These are phyloP conservation scores for Meganola albula DNA, from an alignment of 2,888 invertebrate genomes.

Conservation along the genomic window DNA sequence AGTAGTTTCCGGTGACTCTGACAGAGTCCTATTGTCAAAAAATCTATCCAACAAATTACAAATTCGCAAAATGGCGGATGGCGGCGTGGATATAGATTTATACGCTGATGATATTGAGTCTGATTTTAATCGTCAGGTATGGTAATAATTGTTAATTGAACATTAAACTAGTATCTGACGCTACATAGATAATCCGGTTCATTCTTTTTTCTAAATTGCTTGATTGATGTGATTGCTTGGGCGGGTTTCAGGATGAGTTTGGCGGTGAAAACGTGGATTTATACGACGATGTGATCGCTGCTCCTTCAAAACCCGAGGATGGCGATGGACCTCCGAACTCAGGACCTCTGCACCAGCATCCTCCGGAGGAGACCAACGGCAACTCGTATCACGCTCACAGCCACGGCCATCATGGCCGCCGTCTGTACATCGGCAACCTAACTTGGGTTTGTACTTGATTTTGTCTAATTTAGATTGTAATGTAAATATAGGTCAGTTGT, in stretches of 20 bases:
- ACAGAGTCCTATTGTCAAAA: no score
- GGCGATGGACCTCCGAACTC: constrained; percentile 78
- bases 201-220: not conserved
- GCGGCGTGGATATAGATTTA: constrained; percentile 96
- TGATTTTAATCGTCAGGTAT: constrained; percentile 84
- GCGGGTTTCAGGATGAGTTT: constrained; percentile 83
- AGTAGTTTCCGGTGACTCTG: no score
- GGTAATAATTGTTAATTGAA: constrained; percentile 31
- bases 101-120: constrained; percentile 98
- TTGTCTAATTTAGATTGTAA: constrained; percentile 53
- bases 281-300: constrained; percentile 95
- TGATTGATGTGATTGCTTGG: constrained; percentile 17
- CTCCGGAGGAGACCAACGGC: constrained; percentile 83
- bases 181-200: constrained; percentile 8
- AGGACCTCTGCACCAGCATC: constrained; percentile 70
- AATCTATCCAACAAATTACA: no score
- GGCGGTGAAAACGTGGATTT: constrained; percentile 93
- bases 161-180: not conserved
- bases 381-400: constrained; percentile 83
- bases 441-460: constrained; percentile 91
- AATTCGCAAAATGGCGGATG: constrained; percentile 88
- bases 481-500: constrained; percentile 58
- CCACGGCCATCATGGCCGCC: constrained; percentile 86
- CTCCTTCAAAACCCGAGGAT: constrained; percentile 79
- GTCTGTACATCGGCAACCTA: constrained; percentile 97